Evolutionary conservation across 2,888 invertebrate species (phyloP), one percentile per base, ranked within the genome.

Genomic region (Athripsodes cinereus): DNA sequence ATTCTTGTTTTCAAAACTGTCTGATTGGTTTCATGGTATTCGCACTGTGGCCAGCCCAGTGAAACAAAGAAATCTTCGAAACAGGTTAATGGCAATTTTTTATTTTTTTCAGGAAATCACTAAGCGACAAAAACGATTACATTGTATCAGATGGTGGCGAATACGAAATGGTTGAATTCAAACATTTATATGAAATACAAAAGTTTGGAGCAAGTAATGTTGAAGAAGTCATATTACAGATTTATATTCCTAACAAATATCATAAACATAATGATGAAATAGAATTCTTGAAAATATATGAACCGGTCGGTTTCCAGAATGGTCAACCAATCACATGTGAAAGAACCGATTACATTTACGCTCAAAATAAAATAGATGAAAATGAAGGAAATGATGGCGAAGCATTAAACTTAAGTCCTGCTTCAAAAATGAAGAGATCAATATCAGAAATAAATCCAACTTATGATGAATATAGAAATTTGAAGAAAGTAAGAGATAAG

Each of bases 131-230:
- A 35, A 72, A 74, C 61, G 70, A 70, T 1, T 72, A 69, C 61
- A 67, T 68, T 49, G 66, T 60, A 67, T 49, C 66, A 65, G 51
- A 52, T 21, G 20, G 20, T n/a, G 16, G n/a, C n/a, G n/a, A 40
- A 11, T 18, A 22, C 21, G 58, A 53, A 46, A 3, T 67, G 70
- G 54, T 68, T 67, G 18, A 20, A 46, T 71, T 70, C 50, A 65
- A 67, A 48, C 71, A 71, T 34, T 56, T 68, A 26, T 72, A 69
- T 54, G 62, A 66, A 59, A 53, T 65, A 18, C 62, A 63, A 63
- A 75, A 74, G 65, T 69, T 71, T 53, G 76, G 75, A 18, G 64
- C 61, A 0, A 76, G 75, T 66, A 70, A 73, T 6, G 67, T 76
- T 3, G 68, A 72, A 13, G 68, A 70, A 59, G 69, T 72, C 2